A percentile compares a stretch with the other conserved stretches of the same genome.
These are phyloP conservation scores for Marisa cornuarietis DNA, from an alignment of 1,140 invertebrate genomes.

Conservation along the genomic window DNA sequence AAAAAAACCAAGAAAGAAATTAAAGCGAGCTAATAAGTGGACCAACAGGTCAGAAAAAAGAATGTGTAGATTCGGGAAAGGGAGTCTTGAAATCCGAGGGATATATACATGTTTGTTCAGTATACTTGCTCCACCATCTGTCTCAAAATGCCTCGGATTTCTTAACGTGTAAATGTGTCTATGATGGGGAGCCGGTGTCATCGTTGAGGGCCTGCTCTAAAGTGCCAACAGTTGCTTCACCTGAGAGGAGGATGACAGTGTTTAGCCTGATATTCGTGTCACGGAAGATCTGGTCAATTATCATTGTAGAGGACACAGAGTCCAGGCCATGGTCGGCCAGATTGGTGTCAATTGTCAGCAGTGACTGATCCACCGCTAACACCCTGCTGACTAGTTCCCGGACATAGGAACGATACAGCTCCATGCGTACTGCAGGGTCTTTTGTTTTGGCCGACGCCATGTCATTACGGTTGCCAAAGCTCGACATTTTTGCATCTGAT, in stretches of 20 bases:
- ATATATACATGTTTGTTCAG: too few species aligned
- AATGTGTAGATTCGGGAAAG: too few species aligned
- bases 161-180: too few species aligned
- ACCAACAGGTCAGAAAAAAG: too few species aligned
- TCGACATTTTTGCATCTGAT: not conserved
- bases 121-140: too few species aligned
- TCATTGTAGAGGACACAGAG: constrained; percentile 31
- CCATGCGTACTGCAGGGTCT: not conserved
- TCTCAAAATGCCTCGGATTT: too few species aligned
- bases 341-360: not conserved
- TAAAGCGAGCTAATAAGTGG: too few species aligned
- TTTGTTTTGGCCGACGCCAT: not conserved
- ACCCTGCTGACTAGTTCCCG: constrained; percentile 12
- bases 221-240: not conserved
- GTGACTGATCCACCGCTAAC: constrained; percentile 7
- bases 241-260: constrained; percentile 15
- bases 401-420: constrained; percentile 6
- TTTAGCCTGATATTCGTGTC: constrained; percentile 14
- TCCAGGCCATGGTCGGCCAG: constrained; percentile 31
- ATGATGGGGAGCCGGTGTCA: too few species aligned
- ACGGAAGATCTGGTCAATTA: constrained; percentile 26
- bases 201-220: not conserved
- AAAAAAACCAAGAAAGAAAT: too few species aligned
- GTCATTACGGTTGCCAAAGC: not conserved
- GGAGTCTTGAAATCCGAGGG: too few species aligned